Percentiles rank a stretch among this genome's conserved stretches.
Conservation (phyloP, 2,797 vertebrate genomes). For the Gymnoscopelus microlampas region DNA sequence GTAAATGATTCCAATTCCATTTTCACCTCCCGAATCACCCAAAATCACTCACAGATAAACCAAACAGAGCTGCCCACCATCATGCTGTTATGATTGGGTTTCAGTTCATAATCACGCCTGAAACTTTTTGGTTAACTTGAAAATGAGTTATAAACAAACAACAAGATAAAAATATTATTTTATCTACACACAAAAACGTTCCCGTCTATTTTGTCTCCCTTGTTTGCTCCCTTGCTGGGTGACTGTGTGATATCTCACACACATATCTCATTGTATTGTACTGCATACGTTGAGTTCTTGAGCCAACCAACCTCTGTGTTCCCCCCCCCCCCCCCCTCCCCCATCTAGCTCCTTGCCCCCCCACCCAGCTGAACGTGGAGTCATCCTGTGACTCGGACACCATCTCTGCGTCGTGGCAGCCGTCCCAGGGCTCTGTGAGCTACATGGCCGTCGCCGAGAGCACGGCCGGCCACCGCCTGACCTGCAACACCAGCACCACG, state of each 20-base stretch:
- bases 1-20: neutral
- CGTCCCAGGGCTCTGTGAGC: conserved; percentile 70
- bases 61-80: no score
- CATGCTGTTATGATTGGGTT: no score
- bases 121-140: no score
- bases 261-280: neutral
- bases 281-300: no score
- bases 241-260: neutral
- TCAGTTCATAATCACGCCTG: no score
- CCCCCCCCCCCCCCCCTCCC: conserved; percentile 53
- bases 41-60: no score
- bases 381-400: conserved; percentile 69
- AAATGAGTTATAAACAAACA: no score
- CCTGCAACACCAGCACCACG: conserved; percentile 70
- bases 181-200: no score
- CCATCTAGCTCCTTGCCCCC: conserved; percentile 78
- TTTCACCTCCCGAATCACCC: neutral
- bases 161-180: no score
- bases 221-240: neutral
- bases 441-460: conserved; percentile 73
- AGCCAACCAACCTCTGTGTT: no score
- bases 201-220: neutral
- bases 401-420: conserved; percentile 73
- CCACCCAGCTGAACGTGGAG: conserved; percentile 62
- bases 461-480: conserved; percentile 32